Evolutionary conservation across 2,113 vertebrate genomes (phyloP), one percentile per base, ranked within the genome.

Genomic region (Lophura nycthemera): DNA sequence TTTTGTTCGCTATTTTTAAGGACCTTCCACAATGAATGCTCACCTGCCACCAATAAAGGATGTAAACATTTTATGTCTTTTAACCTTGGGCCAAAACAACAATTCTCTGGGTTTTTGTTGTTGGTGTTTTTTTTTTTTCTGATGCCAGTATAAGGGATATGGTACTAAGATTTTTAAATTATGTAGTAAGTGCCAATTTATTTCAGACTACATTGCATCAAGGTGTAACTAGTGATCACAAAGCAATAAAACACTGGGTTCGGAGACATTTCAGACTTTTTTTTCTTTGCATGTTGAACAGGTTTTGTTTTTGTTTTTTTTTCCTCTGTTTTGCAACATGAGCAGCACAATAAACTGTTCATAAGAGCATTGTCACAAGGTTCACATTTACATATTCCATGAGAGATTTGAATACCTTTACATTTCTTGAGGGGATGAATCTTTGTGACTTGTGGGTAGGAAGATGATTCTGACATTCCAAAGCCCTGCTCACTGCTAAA

Each of bases 21-120:
- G 79, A 45, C 84, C 89, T 96, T 96, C 83, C 73, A 89, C 93
- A 92, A 34, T 40, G 57, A 64, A 91, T 84, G 47, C 76, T 96
- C 86, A 96, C 56, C 38, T 92, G 86, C 52, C 74, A 90, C 18
- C 60, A 88, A 54, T 83, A 95, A 96, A 90, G 67, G 66, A 85
- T 91, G 40, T 82, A 82, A 95, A 82, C 36, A 34, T 97, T 97
- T 96, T 96, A 96, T 90, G 88, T 93, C 72, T 96, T 96, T 97
- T 82, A 95, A 93, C 88, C 80, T 94, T 88, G 85, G 79, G 78
- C 86, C 66, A 73, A 82, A 94, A 82, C 64, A 54, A 69, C 24
- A 78, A 38, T 74, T 73, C 48, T 92, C 38, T 91, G 84, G 63
- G 60, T 65, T 95, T 91, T 86, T 42, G 42, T 42, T 42, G 42